Conservation (phyloP, 2,888 invertebrate species). For the Xestoiulus laeticollis region DNA sequence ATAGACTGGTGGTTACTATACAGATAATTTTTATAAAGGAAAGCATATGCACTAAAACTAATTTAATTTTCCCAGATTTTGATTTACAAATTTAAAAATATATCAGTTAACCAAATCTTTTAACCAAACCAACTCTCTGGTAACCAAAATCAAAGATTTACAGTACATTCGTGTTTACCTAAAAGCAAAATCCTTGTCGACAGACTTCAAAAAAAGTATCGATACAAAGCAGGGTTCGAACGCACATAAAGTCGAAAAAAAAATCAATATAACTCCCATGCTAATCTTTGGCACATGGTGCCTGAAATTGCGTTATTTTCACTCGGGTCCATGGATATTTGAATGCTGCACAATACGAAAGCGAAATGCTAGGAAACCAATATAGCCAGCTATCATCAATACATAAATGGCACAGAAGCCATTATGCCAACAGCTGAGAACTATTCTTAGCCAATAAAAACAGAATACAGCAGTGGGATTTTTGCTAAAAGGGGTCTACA, state of each 20-base stretch:
- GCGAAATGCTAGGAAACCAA: not conserved
- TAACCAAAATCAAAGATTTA: too few species aligned
- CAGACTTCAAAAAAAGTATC: not conserved
- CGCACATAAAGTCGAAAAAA: not conserved
- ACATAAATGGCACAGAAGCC: slow-evolving; percentile 34
- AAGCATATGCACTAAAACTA: too few species aligned
- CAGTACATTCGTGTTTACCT: too few species aligned
- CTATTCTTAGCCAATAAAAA: slow-evolving; percentile 21
- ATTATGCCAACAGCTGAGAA: slow-evolving; percentile 41
- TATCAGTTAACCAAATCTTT: too few species aligned
- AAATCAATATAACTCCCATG: not conserved
- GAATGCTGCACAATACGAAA: not conserved
- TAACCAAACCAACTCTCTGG: too few species aligned
- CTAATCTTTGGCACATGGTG: slow-evolving; percentile 5
- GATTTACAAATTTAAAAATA: too few species aligned
- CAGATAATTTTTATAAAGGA: too few species aligned
- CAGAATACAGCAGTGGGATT: not conserved
- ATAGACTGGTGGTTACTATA: too few species aligned
- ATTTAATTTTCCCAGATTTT: too few species aligned
- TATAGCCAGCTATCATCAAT: slow-evolving; percentile 12
- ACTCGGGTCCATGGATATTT: not conserved
- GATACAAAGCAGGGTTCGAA: not conserved
- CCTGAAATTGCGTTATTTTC: not conserved
- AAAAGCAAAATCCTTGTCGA: not conserved
- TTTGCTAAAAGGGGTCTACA: not conserved